These are phyloP conservation scores for Nanorana parkeri DNA, from an alignment of 2,113 vertebrate genomes.

Conservation along the genomic window DNA sequence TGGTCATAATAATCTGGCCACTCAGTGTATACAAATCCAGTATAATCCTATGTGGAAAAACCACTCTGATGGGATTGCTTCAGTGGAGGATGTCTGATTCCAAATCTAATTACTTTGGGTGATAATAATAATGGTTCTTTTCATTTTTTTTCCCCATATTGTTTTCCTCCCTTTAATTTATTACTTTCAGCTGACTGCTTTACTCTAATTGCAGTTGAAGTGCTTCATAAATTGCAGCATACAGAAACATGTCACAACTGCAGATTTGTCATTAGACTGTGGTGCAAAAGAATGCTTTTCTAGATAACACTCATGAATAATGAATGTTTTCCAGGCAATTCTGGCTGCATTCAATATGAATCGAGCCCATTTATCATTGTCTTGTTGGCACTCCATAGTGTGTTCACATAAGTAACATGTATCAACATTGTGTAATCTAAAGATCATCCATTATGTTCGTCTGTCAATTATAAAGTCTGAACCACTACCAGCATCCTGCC, in stretches of 20 bases:
- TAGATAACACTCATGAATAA: slow-evolving; percentile 62
- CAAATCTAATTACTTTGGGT: too few species aligned
- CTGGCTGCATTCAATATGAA: slow-evolving; percentile 38
- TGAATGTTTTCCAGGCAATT: slow-evolving; percentile 47
- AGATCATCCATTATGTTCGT: slow-evolving; percentile 44
- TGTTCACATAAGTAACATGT: slow-evolving; percentile 18
- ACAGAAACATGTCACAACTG: slow-evolving; percentile 19
- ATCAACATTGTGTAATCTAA: slow-evolving; percentile 26
- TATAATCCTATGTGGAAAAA: too few species aligned
- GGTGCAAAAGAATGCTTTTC: slow-evolving; percentile 60
- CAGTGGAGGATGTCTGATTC: too few species aligned
- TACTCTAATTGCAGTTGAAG: not conserved
- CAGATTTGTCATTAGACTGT: slow-evolving; percentile 57
- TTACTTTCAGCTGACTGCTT: too few species aligned
- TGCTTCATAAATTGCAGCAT: not conserved
- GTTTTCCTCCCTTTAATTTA: too few species aligned
- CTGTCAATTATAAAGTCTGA: slow-evolving; percentile 36
- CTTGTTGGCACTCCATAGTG: slow-evolving; percentile 25
- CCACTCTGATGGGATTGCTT: too few species aligned
- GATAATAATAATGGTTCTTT: too few species aligned
- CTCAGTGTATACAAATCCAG: too few species aligned
- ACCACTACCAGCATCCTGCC: slow-evolving; percentile 14
- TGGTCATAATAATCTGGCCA: too few species aligned
- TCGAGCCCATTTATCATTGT: slow-evolving; percentile 45
- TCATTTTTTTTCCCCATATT: too few species aligned